phyloP scores from a whole-genome alignment of 92 coral and sea anemone genomes.

The Zoanthus gigantus region DNA sequence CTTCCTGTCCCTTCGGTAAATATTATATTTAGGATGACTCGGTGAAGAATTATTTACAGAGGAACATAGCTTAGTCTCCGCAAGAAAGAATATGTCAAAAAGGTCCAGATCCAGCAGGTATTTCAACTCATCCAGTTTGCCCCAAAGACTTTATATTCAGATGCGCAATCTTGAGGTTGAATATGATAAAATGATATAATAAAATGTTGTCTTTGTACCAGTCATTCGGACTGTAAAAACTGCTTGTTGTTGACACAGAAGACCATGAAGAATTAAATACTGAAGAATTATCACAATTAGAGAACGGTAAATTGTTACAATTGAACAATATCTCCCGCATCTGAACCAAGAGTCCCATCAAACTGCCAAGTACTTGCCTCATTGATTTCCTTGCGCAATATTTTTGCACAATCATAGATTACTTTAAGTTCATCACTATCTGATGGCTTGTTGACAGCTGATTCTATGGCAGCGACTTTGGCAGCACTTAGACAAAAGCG shows the following conservation, averaged over 20 bases:
- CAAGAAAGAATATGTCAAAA: too few relatives aligned
- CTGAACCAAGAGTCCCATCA: not conserved
- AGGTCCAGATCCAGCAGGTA: too few relatives aligned
- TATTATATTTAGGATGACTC: too few relatives aligned
- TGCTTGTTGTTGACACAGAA: not conserved
- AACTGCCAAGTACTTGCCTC: not conserved
- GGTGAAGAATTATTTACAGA: too few relatives aligned
- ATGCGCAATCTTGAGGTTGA: too few relatives aligned
- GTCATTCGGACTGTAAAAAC: too few relatives aligned
- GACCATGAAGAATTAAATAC: not conserved
- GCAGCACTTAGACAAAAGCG: constrained; percentile 59
- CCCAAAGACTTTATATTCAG: too few relatives aligned
- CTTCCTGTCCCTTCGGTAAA: too few relatives aligned
- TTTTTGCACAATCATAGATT: not conserved
- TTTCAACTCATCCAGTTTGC: too few relatives aligned
- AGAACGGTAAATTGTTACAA: not conserved
- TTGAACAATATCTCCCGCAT: not conserved
- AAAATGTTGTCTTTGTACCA: too few relatives aligned
- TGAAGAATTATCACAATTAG: not conserved
- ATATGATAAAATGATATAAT: too few relatives aligned
- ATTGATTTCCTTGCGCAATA: not conserved
- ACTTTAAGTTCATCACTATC: constrained; percentile 18
- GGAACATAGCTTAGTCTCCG: too few relatives aligned
- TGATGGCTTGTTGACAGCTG: constrained; percentile 45
- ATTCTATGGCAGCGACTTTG: constrained; percentile 64